Conservation (phyloP, 2,888 invertebrate genomes). For the Eutolmus rufibarbis region DNA sequence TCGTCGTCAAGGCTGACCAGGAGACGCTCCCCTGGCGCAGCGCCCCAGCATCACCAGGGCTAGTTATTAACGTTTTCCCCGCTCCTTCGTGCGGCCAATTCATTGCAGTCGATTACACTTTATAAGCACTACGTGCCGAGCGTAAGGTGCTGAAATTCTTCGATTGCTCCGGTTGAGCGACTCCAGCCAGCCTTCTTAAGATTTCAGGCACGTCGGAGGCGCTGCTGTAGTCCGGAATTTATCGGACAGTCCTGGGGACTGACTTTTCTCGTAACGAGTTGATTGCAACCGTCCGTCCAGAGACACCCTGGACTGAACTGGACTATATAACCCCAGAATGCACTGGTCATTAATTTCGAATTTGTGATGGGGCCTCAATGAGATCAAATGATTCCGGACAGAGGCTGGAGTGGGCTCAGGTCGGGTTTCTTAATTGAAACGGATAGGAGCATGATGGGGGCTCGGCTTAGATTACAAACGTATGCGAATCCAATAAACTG, state of each 20-base stretch:
- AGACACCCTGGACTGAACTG: not conserved
- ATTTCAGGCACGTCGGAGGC: not conserved
- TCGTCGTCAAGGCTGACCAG: not conserved
- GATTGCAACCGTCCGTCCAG: not conserved
- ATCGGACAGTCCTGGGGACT: not conserved
- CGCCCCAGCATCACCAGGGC: not conserved
- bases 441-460: not conserved
- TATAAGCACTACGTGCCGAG: not conserved
- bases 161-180: not conserved
- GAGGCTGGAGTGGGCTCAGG: not conserved
- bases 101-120: not conserved
- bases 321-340: not conserved
- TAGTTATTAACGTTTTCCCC: not conserved
- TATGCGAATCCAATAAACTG: not conserved
- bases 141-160: not conserved
- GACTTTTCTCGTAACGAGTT: not conserved
- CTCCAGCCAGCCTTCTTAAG: not conserved
- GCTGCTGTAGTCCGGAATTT: constrained; percentile 5
- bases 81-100: not conserved
- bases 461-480: not conserved
- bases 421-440: not conserved
- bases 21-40: not conserved
- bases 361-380: not conserved
- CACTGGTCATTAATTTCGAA: not conserved
- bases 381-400: not conserved